Percentiles rank a stretch among this genome's conserved stretches.
Conservation (phyloP, 2,888 invertebrate species). For the Xanthia icteritia region DNA sequence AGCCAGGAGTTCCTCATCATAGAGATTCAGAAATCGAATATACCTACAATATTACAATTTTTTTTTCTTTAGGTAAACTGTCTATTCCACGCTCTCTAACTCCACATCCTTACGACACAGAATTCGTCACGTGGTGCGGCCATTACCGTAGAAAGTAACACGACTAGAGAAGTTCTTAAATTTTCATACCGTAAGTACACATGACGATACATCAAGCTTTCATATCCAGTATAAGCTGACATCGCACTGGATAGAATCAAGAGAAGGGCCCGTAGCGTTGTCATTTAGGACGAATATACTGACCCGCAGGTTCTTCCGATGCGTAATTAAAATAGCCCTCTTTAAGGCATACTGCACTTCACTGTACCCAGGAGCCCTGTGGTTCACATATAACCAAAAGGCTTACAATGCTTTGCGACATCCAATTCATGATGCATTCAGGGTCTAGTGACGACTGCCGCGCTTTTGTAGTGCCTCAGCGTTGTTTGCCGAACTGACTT, state of each 20-base stretch:
- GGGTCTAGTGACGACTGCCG: too few relatives aligned
- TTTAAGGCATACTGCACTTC: neutral
- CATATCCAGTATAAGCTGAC: conserved; percentile 11
- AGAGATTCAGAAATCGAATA: neutral
- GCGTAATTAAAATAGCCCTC: too few relatives aligned
- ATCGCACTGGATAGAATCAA: neutral
- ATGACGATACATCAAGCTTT: neutral
- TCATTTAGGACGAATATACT: neutral
- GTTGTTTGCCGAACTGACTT: neutral
- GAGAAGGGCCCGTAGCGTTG: neutral
- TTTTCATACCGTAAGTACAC: conserved; percentile 79
- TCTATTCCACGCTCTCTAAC: conserved; percentile 60
- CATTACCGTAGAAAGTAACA: conserved; percentile 80
- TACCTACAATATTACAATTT: neutral
- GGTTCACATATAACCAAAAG: neutral
- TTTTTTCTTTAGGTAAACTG: neutral
- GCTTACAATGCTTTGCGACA: neutral
- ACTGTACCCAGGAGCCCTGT: too few relatives aligned
- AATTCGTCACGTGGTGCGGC: conserved; percentile 82
- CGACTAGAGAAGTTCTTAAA: conserved; percentile 83
- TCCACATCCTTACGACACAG: conserved; percentile 65
- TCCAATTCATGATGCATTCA: neutral
- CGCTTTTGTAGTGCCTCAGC: neutral
- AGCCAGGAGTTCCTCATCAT: too few relatives aligned
- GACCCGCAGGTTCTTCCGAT: neutral